Evolutionary conservation across 2,888 invertebrate genomes (phyloP), one percentile per base, ranked within the genome.

Genomic region (Spisula solida): DNA sequence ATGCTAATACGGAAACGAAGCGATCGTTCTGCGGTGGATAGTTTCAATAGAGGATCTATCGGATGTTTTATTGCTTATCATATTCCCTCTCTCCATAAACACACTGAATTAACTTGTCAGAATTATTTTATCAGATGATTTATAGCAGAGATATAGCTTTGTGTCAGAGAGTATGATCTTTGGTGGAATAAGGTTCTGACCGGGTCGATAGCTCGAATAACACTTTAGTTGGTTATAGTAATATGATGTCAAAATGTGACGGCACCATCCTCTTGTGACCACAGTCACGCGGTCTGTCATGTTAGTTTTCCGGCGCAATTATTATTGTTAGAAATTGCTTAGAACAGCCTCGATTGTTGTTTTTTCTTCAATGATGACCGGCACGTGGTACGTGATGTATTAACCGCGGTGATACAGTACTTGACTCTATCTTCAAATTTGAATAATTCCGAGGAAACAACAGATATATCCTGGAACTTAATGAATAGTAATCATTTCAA

Each of bases 41-140:
- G 82, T 82, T 87, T 70, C 79, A 60, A 60, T 47, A 75, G 41
- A 78, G 87, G 87, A 87, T 87, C 75, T 82, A 87, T 60, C 79
- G 8, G 79, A 87, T 82, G 79, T 83, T 87, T 87, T 87, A 87
- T 87, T 87, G 89, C 83, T 81, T 89, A 86, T 91, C 91, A 80
- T 82, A 87, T 91, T 91, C 88, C 85, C n/a, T 60, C 87, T 88
- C 91, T 88, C 86, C 81, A 89, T 91, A 91, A 89, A 88, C 89
- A 86, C 81, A 91, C 86, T 91, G 91, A 91, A 91, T 91, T 91
- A 91, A 91, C 85, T 88, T 91, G 91, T 91, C 91, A 91, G 89
- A 89, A 89, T 88, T 88, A 87, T 91, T 91, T 91, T 91, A 91
- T 91, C 91, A 79, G 86, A 86, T 91, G 89, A 91, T 89, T 82